These are phyloP conservation scores for Leptodactylus fallax DNA, from an alignment of 2,797 vertebrate genomes.

Conservation along the genomic window DNA sequence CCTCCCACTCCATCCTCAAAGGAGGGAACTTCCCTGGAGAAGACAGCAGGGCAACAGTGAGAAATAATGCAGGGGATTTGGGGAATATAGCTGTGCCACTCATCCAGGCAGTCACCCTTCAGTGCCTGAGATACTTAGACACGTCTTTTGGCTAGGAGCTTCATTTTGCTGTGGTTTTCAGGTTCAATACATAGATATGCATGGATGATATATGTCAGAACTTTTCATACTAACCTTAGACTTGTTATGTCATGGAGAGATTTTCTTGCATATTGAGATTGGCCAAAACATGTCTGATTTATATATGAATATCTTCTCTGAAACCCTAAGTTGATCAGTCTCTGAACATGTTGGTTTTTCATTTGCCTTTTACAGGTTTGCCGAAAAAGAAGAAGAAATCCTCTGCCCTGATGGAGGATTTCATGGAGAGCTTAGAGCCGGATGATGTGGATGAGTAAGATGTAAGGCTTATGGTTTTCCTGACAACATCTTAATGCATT, in stretches of 20 bases:
- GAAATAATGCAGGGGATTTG: constrained; percentile 55
- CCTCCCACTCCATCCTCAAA: constrained; percentile 55
- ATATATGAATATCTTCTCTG: neutral
- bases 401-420: constrained; percentile 82
- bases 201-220: neutral
- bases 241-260: neutral
- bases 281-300: neutral
- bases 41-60: constrained; percentile 54
- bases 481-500: neutral
- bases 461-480: neutral
- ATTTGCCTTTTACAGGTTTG: constrained; percentile 74
- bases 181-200: neutral
- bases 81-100: constrained; percentile 50
- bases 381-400: constrained; percentile 83
- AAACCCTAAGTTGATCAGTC: neutral
- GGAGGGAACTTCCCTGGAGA: constrained; percentile 59
- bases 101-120: constrained; percentile 32
- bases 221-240: neutral
- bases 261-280: neutral
- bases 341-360: constrained; percentile 40
- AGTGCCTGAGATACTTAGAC: constrained; percentile 29
- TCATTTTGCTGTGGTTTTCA: neutral
- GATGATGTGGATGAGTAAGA: constrained; percentile 67
- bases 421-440: constrained; percentile 87
- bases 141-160: neutral